Conservation (phyloP, 2,888 invertebrate genomes). For the Aplocera efformata region DNA sequence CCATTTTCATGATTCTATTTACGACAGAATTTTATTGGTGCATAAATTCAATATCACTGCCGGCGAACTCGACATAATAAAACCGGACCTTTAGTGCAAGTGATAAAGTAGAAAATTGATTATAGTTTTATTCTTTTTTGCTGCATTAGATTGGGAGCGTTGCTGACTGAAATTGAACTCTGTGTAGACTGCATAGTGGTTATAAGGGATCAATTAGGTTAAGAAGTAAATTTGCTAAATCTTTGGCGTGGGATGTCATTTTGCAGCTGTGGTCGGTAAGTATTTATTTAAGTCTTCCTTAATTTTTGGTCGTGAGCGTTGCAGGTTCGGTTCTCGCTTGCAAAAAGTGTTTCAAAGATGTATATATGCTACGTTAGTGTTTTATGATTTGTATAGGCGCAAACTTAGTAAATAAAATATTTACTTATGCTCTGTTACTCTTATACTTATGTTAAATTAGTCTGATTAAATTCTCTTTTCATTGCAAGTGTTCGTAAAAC, state of each 20-base stretch:
- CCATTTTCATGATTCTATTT: constrained; percentile 39
- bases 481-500: too few species aligned
- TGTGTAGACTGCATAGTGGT: not conserved
- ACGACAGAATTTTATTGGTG: constrained; percentile 36
- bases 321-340: too few species aligned
- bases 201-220: constrained; percentile 1
- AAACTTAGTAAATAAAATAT: too few species aligned
- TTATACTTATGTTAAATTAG: too few species aligned
- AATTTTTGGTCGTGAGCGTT: too few species aligned
- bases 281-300: too few species aligned
- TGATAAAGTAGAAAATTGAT: constrained; percentile 12
- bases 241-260: not conserved
- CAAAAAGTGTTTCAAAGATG: too few species aligned
- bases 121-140: constrained; percentile 3
- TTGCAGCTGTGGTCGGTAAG: not conserved
- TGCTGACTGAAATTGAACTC: constrained; percentile 1
- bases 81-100: constrained; percentile 10
- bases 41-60: constrained; percentile 33
- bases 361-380: too few species aligned
- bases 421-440: too few species aligned
- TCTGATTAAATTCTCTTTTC: too few species aligned
- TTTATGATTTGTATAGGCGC: too few species aligned
- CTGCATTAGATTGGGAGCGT: not conserved
- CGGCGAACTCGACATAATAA: constrained; percentile 9
- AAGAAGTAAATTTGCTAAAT: not conserved